Conservation (phyloP, 1,140 invertebrate species). For the Brachionus rubens region DNA sequence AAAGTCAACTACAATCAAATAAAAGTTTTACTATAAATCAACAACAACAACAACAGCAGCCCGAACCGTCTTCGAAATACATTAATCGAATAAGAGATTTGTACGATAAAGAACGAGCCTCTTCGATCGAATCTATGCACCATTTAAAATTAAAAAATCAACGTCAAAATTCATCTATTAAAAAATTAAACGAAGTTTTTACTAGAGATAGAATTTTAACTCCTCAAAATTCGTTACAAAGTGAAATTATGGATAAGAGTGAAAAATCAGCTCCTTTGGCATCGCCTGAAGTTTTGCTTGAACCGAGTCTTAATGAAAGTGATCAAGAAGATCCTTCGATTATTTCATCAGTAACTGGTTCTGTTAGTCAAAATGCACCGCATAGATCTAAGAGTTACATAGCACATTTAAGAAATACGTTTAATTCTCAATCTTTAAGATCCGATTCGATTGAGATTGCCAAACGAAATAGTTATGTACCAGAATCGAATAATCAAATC, state of each 20-base stretch:
- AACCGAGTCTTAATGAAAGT: not conserved
- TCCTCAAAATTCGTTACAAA: conserved; percentile 13
- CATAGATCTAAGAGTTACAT: conserved; percentile 6
- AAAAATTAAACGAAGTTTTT: conserved; percentile 7
- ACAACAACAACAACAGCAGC: too few relatives aligned
- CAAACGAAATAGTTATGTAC: conserved; percentile 24
- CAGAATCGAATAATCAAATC: conserved; percentile 13
- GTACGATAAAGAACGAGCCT: conserved; percentile 23
- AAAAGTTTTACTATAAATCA: conserved; percentile 2
- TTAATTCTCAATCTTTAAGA: conserved; percentile 9
- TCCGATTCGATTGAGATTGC: conserved; percentile 24
- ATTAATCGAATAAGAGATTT: conserved; percentile 23
- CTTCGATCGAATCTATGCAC: conserved; percentile 16
- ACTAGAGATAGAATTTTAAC: not conserved
- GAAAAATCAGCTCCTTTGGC: conserved; percentile 24
- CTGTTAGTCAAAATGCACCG: not conserved
- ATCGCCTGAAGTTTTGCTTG: not conserved
- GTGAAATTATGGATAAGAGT: not conserved
- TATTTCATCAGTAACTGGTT: not conserved
- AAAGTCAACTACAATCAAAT: not conserved
- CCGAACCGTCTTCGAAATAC: conserved; percentile 7
- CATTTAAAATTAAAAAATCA: not conserved
- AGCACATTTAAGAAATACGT: conserved; percentile 30
- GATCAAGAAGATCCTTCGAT: conserved; percentile 18
- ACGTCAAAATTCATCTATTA: not conserved